Conservation (phyloP, 2,888 invertebrate species). For the Urechis unicinctus region DNA sequence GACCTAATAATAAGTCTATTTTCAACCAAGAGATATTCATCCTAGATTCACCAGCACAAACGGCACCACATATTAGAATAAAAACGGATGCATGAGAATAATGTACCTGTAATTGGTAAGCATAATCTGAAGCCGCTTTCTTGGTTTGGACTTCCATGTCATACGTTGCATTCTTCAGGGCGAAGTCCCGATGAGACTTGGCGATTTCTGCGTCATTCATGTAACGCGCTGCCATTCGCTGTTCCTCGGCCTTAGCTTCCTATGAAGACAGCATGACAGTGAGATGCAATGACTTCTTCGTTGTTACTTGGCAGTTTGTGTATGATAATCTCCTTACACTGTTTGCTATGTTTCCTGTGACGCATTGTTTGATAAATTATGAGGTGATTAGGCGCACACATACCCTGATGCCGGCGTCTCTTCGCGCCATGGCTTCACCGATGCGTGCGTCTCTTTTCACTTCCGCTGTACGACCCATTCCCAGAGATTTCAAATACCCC, state of each 20-base stretch:
- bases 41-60: no score
- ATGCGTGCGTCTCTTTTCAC: slow-evolving; percentile 80
- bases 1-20: no score
- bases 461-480: slow-evolving; percentile 45
- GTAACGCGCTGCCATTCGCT: slow-evolving; percentile 88
- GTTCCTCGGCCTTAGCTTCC: slow-evolving; percentile 94
- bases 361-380: no score
- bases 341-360: background rate
- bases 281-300: no score
- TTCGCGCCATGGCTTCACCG: slow-evolving; percentile 86
- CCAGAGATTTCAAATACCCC: slow-evolving; percentile 86
- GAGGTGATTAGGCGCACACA: slow-evolving; percentile 54
- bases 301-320: no score
- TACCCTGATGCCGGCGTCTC: slow-evolving; percentile 78
- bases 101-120: slow-evolving; percentile 48
- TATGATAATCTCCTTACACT: no score
- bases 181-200: slow-evolving; percentile 92
- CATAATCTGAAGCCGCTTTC: slow-evolving; percentile 55
- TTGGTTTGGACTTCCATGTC: slow-evolving; percentile 95
- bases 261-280: slow-evolving; percentile 16
- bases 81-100: no score
- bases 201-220: slow-evolving; percentile 95
- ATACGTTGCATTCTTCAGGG: slow-evolving; percentile 92
- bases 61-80: no score
- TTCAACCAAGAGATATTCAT: no score